A percentile compares a stretch with the other conserved stretches of the same genome.
Evolutionary conservation across 2,888 invertebrate genomes (phyloP).

Genomic region (Seira musarum): DNA sequence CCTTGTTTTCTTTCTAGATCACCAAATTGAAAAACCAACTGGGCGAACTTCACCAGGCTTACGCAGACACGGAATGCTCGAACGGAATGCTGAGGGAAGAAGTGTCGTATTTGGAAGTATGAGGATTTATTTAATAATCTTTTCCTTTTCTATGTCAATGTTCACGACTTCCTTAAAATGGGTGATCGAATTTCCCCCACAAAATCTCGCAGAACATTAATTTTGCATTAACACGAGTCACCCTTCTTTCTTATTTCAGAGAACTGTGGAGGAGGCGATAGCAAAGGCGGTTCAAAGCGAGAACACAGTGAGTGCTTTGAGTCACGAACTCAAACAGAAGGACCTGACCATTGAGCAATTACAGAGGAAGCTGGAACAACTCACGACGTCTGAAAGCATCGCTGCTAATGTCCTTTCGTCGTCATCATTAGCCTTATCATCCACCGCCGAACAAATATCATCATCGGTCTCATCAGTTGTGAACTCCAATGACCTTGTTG

Average conservation of each 20-base stretch:
- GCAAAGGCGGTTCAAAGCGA: slow-evolving; percentile 67
- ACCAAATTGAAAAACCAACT: slow-evolving; percentile 68
- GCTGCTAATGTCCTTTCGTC: neutral
- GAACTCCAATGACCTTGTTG: slow-evolving; percentile 66
- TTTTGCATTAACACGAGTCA: too few species aligned
- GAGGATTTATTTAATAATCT: too few species aligned
- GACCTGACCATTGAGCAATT: slow-evolving; percentile 74
- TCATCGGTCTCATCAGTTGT: neutral
- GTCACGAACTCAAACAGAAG: slow-evolving; percentile 75
- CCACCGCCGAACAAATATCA: neutral
- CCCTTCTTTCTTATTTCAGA: slow-evolving; percentile 44
- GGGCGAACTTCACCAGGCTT: slow-evolving; percentile 71
- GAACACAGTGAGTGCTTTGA: slow-evolving; percentile 74
- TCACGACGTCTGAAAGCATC: slow-evolving; percentile 48
- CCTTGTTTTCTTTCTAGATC: slow-evolving; percentile 54
- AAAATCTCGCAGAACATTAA: too few species aligned
- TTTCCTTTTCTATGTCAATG: too few species aligned
- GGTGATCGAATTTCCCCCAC: too few species aligned
- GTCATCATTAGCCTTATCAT: neutral
- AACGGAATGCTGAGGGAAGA: slow-evolving; percentile 81
- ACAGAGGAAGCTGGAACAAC: slow-evolving; percentile 72
- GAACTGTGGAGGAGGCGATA: slow-evolving; percentile 67
- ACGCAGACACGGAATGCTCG: slow-evolving; percentile 79
- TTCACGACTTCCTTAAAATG: too few species aligned
- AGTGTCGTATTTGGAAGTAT: slow-evolving; percentile 73